A percentile compares a stretch with the other conserved stretches of the same genome.
phyloP scores from a whole-genome alignment of 2,888 invertebrate species.

The Hypomecis punctinalis region DNA sequence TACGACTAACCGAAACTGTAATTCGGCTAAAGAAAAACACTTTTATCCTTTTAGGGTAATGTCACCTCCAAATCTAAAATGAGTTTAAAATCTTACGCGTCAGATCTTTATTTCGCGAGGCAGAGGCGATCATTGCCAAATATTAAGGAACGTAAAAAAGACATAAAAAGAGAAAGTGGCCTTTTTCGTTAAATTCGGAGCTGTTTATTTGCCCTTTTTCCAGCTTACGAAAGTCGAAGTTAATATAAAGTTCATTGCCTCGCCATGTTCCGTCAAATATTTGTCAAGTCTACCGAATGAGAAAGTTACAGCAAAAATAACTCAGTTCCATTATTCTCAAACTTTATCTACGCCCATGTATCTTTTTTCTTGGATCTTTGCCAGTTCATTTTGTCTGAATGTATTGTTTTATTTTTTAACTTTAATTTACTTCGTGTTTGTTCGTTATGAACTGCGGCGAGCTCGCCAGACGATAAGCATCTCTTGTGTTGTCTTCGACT shows the following conservation, averaged over 20 bases:
- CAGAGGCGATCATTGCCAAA: conserved; percentile 42
- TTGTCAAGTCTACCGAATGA: conserved; percentile 26
- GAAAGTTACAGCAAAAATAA: conserved; percentile 28
- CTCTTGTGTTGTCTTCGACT: no score
- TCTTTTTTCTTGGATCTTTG: conserved; percentile 27
- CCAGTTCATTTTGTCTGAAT: conserved; percentile 24
- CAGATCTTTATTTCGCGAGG: conserved; percentile 38
- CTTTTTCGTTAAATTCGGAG: conserved; percentile 29
- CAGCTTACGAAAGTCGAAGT: conserved; percentile 21
- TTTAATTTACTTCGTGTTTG: conserved; percentile 3
- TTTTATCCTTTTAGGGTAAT: conserved; percentile 44
- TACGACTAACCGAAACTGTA: conserved; percentile 41
- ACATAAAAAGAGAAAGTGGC: conserved; percentile 36
- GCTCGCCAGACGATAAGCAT: no score
- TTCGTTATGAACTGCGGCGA: neutral
- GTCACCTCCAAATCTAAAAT: conserved; percentile 39
- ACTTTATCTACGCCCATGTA: conserved; percentile 26
- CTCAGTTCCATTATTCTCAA: conserved; percentile 25
- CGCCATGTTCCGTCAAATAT: conserved; percentile 13
- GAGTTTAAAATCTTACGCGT: conserved; percentile 46
- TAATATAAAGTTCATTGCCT: conserved; percentile 26
- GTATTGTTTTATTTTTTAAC: conserved; percentile 10
- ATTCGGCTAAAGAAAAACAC: conserved; percentile 35
- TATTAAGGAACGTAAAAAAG: conserved; percentile 50
- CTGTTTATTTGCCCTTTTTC: conserved; percentile 31